These are phyloP conservation scores for Luehdorfia chinensis DNA, from an alignment of 1,140 invertebrate species.

Conservation along the genomic window DNA sequence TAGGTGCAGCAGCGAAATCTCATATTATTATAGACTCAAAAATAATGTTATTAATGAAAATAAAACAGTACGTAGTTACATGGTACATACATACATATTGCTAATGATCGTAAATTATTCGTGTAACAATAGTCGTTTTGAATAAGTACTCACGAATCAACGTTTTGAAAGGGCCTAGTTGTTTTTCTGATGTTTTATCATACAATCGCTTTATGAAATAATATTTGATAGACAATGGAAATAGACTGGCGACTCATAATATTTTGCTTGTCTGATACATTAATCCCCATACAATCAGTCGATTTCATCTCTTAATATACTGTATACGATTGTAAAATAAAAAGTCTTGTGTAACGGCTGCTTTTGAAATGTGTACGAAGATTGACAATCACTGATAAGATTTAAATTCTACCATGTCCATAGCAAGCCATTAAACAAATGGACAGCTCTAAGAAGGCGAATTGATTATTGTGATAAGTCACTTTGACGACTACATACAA, in stretches of 20 bases:
- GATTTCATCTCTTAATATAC: conserved; percentile 5
- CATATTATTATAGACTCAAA: no score
- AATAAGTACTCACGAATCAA: no score
- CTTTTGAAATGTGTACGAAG: conserved; percentile 43
- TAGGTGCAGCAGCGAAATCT: no score
- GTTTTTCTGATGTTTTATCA: no score
- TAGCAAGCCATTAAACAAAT: conserved; percentile 58
- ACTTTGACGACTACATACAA: conserved; percentile 31
- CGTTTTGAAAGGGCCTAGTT: no score
- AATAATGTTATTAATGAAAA: no score
- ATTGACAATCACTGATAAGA: conserved; percentile 64
- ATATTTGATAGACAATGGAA: no score
- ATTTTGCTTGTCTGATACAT: conserved; percentile 5
- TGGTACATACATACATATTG: no score
- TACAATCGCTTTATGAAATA: no score
- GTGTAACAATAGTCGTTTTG: no score
- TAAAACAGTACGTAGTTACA: no score
- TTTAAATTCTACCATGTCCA: conserved; percentile 52
- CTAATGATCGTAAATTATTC: no score
- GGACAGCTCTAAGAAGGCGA: conserved; percentile 47
- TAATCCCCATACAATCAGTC: conserved; percentile 1
- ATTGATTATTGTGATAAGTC: conserved; percentile 65
- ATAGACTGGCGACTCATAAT: conserved; percentile 4
- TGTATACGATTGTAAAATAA: neutral
- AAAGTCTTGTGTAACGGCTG: conserved; percentile 22